Base-by-base conservation (phyloP, 2,113 vertebrate species). In the Bombycilla garrulus region DNA sequence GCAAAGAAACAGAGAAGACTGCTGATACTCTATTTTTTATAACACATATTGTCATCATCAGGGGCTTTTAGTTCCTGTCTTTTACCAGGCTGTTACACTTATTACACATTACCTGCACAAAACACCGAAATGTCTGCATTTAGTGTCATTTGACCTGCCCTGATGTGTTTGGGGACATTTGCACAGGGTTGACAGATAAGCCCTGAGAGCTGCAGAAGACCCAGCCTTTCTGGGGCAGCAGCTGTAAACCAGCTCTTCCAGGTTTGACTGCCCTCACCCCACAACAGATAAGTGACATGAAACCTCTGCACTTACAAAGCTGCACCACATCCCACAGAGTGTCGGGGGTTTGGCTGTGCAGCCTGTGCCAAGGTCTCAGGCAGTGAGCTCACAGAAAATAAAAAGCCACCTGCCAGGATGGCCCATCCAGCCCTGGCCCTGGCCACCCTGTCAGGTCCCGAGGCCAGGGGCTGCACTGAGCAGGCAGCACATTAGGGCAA, bases 371-470 rank as follows among this genome's bases (percentile, higher is more conserved):
- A 61, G 53, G 58, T 47, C 76, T 40, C 40, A 15, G 53, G 33
- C 31, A 64, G 16, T 0, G 1, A 90, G 29, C 19, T 47, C 38
- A 57, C n/a, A 29, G 72, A 31, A 86, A 51, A 82, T 19, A 38
- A 53, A 58, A 29, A 62, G 35, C 14, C 24, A 51, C 9, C 38
- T 38, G 26, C 44, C 53, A 71, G 74, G 74, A 79, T 0, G 3
- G 47, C 6, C 9, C n/a, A 22, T 21, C 25, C 42, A 78, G 73
- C 81, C 67, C 40, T 23, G 23, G 12, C 18, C 50, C 24, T 81
- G n/a, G 12, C 33, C 38, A 24, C 15, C 2, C 40, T 10, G 17
- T 0, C 3, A 45, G 26, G 9, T 56, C 40, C 21, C 6, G 0
- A 58, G 60, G 33, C 60, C 28, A n/a, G 48, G 11, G 10, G 4